Base-by-base conservation (phyloP, 1,140 invertebrate genomes). In the Acromyrmex echinatior region DNA sequence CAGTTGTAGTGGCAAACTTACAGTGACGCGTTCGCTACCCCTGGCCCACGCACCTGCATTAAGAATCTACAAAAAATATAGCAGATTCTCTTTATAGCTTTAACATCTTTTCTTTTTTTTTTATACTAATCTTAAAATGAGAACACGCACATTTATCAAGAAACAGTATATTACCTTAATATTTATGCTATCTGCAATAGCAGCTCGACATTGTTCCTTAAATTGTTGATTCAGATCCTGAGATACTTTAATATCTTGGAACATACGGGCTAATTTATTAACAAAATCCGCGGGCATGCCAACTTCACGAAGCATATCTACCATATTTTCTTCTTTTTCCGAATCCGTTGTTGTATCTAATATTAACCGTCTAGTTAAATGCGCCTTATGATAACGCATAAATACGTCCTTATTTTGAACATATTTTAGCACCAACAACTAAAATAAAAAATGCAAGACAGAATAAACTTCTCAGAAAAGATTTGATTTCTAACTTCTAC, bases 221-320 rank as follows among this genome's bases (percentile, higher is more conserved):
- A 99, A 99, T 92, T 99, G 98, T 92, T 97, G 97, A 96, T 99
- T 99, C n/a, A 99, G 96, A 96, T 99, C 99, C 95, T 99, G 98
- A 92, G 98, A 99, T 18, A 99, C 98, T 97, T 99, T 99, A 88
- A 99, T 99, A 95, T 99, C 99, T 96, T 99, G 99, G 94, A 98
- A 98, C 98, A 99, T 99, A 92, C 99, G 96, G 10, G 98, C 99
- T 90, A 99, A 95, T 96, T 99, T 99, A 96, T 99, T 99, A 10
- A 99, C 99, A 96, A 99, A 99, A 95, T 99, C 99, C 1, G 99
- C 99, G 7, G 99, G 99, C 99, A 99, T 99, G 25, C 99, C 99
- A 45, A 99, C 98, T 96, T 98, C 98, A 28, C 98, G 95, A 66
- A 98, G 94, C 97, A 99, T 99, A 94, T 99, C 99, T 0, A 99